Percentiles rank a stretch among this genome's conserved stretches.
Evolutionary conservation across 2,797 vertebrate species (phyloP).

Genomic region (Chaunax sp.): DNA sequence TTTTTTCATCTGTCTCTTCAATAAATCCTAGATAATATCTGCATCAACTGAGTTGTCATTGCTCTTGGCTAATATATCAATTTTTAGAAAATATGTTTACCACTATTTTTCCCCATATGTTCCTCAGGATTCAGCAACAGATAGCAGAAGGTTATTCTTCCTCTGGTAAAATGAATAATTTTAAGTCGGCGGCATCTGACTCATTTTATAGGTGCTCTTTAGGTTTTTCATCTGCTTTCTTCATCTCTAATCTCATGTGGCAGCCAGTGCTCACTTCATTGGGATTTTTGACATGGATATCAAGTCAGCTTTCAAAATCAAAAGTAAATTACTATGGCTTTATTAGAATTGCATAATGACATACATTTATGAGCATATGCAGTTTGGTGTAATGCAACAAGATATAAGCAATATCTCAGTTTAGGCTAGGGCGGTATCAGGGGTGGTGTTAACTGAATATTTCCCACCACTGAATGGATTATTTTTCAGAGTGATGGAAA

Average conservation of each 20-base stretch:
- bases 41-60: too few relatives aligned
- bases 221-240: not conserved
- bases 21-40: not conserved
- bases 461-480: too few relatives aligned
- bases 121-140: not conserved
- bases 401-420: too few relatives aligned
- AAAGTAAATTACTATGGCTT: not conserved
- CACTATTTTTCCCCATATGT: too few relatives aligned
- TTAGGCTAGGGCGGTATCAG: too few relatives aligned
- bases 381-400: not conserved
- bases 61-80: too few relatives aligned
- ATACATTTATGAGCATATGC: not conserved
- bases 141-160: not conserved
- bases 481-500: too few relatives aligned
- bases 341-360: not conserved
- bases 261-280: not conserved
- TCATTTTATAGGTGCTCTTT: not conserved
- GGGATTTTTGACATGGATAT: not conserved
- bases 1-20: not conserved
- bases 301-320: not conserved
- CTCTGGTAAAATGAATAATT: not conserved
- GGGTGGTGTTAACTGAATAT: too few relatives aligned
- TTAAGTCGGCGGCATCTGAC: not conserved
- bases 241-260: constrained; percentile 17
- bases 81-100: too few relatives aligned